phyloP scores from a whole-genome alignment of 2,113 vertebrate species.

The Dunckerocampus dactyliophorus region DNA sequence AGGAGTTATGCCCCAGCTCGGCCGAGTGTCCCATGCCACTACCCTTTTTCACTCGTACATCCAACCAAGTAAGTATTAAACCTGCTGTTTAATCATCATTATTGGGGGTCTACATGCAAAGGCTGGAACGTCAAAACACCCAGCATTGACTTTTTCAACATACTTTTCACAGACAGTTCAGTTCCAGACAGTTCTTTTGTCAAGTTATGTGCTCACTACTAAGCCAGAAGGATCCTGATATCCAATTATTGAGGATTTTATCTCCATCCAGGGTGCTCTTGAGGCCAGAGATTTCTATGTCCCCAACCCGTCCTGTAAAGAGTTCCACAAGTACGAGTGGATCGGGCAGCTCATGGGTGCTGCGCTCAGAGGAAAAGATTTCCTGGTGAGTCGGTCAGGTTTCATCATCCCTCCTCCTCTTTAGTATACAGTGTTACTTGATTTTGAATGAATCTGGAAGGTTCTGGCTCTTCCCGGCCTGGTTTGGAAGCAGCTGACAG shows the following conservation, averaged over 20 bases:
- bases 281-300: slow-evolving; percentile 96
- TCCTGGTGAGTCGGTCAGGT: slow-evolving; percentile 79
- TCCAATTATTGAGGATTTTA: not conserved
- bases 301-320: slow-evolving; percentile 92
- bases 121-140: too few relatives aligned
- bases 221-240: too few relatives aligned
- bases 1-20: slow-evolving; percentile 95
- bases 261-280: slow-evolving; percentile 79
- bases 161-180: too few relatives aligned
- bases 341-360: slow-evolving; percentile 97
- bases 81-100: too few relatives aligned
- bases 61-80: slow-evolving; percentile 82
- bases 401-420: not conserved
- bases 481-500: slow-evolving; percentile 95
- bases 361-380: slow-evolving; percentile 93
- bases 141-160: too few relatives aligned
- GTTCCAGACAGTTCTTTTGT: too few relatives aligned
- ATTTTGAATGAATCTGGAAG: slow-evolving; percentile 55
- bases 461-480: slow-evolving; percentile 92
- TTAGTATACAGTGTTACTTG: not conserved
- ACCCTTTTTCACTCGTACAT: slow-evolving; percentile 90
- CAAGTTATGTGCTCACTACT: too few relatives aligned
- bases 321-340: slow-evolving; percentile 93
- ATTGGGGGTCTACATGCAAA: too few relatives aligned
- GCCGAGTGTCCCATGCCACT: slow-evolving; percentile 88